Evolutionary conservation across 2,113 vertebrate species (phyloP).

Genomic region (Struthio camelus): DNA sequence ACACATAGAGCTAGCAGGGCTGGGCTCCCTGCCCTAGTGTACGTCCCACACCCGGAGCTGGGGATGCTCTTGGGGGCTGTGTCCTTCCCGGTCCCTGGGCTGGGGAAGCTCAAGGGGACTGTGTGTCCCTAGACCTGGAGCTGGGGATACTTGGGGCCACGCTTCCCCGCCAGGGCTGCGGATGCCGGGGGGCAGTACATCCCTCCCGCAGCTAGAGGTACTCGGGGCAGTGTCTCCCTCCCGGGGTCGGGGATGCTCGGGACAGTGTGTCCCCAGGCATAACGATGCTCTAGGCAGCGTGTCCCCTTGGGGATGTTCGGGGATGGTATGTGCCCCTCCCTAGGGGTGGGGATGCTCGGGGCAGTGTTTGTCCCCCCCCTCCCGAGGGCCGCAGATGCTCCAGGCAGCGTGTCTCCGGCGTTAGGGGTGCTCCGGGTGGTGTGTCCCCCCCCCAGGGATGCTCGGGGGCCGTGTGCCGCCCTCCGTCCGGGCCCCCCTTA

Average conservation of each 20-base stretch:
- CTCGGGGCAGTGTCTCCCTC: neutral
- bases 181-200: neutral
- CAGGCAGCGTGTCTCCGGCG: too few relatives aligned
- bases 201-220: neutral
- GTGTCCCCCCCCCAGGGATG: neutral
- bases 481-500: neutral
- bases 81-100: fast-evolving
- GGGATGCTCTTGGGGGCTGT: neutral
- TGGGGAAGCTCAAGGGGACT: neutral
- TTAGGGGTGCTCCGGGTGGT: too few relatives aligned
- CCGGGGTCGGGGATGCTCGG: too few relatives aligned
- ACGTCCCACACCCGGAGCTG: neutral
- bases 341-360: too few relatives aligned
- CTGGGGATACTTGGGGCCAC: too few relatives aligned
- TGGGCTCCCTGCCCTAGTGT: neutral
- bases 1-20: neutral
- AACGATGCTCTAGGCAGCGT: too few relatives aligned
- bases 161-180: neutral
- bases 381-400: too few relatives aligned
- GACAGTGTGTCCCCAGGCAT: too few relatives aligned
- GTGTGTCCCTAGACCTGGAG: neutral
- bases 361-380: too few relatives aligned
- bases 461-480: neutral
- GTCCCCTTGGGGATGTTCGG: too few relatives aligned
- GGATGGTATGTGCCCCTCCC: too few relatives aligned